These are phyloP conservation scores for Leptopilina clavipes DNA, from an alignment of 1,140 invertebrate genomes.

Conservation along the genomic window DNA sequence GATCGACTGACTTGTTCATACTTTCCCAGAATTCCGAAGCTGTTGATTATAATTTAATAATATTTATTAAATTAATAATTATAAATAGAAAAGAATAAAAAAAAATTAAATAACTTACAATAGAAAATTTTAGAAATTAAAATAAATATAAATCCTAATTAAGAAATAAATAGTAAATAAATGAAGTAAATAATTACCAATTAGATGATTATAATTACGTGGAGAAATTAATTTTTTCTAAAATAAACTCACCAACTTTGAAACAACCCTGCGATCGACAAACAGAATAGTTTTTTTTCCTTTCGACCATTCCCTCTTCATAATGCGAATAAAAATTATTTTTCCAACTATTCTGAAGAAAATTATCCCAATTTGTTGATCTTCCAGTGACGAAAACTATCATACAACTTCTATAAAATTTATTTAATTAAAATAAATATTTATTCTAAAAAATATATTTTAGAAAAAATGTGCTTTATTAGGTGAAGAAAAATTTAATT, in stretches of 20 bases:
- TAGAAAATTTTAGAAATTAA: too few relatives aligned
- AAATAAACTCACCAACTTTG: not conserved
- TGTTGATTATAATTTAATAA: not conserved
- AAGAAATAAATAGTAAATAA: not conserved
- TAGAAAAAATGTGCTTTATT: too few relatives aligned
- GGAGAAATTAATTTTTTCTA: not conserved
- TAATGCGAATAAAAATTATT: not conserved
- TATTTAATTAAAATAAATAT: too few relatives aligned
- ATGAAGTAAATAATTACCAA: too few relatives aligned
- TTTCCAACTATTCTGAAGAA: not conserved
- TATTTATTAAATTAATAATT: not conserved
- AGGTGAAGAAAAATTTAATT: not conserved
- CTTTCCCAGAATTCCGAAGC: constrained; percentile 40
- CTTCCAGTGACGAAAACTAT: not conserved
- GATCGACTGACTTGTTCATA: constrained; percentile 43
- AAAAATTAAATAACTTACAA: too few relatives aligned
- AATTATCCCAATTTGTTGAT: not conserved
- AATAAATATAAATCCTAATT: too few relatives aligned
- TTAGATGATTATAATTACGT: too few relatives aligned
- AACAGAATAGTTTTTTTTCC: not conserved
- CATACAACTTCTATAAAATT: not conserved
- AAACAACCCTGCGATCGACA: not conserved
- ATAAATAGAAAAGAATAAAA: too few relatives aligned
- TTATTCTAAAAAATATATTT: too few relatives aligned
- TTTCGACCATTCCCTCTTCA: not conserved